These are phyloP conservation scores for Pristionchus maxplancki DNA, from an alignment of 2,888 invertebrate genomes.

Conservation along the genomic window DNA sequence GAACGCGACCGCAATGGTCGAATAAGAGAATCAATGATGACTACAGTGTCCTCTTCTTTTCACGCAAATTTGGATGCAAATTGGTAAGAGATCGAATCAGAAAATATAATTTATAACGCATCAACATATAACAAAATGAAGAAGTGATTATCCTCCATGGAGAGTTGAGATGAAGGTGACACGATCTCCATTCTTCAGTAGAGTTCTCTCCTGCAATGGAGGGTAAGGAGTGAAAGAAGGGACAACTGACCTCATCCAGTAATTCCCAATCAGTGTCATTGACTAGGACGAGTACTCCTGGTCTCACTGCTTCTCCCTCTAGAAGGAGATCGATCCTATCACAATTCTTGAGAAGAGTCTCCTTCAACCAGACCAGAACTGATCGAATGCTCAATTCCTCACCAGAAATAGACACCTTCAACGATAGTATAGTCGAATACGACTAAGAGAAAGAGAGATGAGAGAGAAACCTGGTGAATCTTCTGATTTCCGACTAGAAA, in stretches of 20 bases:
- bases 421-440: background rate
- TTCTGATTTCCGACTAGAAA: constrained; percentile 65
- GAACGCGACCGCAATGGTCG: background rate
- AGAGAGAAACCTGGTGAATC: constrained; percentile 56
- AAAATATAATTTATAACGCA: background rate
- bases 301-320: constrained; percentile 77
- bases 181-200: constrained; percentile 61
- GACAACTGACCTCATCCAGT: constrained; percentile 78
- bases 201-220: constrained; percentile 58
- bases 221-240: background rate
- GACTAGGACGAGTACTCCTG: constrained; percentile 88
- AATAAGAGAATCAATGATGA: too few species aligned
- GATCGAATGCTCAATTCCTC: constrained; percentile 51
- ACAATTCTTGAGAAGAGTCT: constrained; percentile 59
- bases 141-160: constrained; percentile 70
- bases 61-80: too few species aligned
- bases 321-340: constrained; percentile 60
- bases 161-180: constrained; percentile 76
- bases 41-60: too few species aligned
- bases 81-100: background rate
- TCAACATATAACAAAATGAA: background rate
- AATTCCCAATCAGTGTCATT: constrained; percentile 98
- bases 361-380: constrained; percentile 59
- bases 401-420: constrained; percentile 36
- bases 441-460: too few species aligned